A percentile compares a stretch with the other conserved stretches of the same genome.
These are phyloP conservation scores for Notiomystis cincta DNA, from an alignment of 2,113 vertebrate species.

Conservation along the genomic window DNA sequence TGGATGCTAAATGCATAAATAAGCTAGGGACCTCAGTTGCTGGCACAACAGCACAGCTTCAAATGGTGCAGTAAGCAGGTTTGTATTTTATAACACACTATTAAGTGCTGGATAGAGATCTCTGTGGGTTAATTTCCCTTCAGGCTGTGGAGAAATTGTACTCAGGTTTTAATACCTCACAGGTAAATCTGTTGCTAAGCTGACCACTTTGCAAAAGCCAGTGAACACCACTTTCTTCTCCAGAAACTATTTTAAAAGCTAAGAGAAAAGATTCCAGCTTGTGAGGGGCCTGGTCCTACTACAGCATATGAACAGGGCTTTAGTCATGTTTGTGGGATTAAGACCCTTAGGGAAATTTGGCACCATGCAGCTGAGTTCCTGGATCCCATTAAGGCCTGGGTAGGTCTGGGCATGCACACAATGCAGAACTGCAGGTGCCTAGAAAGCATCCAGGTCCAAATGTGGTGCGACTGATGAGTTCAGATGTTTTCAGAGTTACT, in stretches of 20 bases:
- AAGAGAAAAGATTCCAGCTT: neutral
- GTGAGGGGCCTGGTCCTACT: neutral
- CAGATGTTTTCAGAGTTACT: slow-evolving; percentile 44
- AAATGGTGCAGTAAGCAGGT: neutral
- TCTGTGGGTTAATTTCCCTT: neutral
- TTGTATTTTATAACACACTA: neutral
- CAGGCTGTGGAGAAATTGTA: neutral
- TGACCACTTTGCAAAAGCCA: neutral
- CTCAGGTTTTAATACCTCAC: neutral
- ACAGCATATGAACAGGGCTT: neutral
- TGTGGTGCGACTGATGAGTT: slow-evolving; percentile 7
- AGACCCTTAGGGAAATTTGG: slow-evolving; percentile 19
- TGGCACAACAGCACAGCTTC: neutral
- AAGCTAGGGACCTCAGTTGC: neutral
- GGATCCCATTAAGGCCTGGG: slow-evolving; percentile 46
- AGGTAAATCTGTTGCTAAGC: neutral
- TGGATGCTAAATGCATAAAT: neutral
- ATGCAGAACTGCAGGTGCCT: slow-evolving; percentile 48
- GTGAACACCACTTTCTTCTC: neutral
- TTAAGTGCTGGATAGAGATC: neutral
- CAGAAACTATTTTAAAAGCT: neutral
- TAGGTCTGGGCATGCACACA: slow-evolving; percentile 40
- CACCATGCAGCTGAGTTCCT: neutral
- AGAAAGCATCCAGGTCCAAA: slow-evolving; percentile 40
- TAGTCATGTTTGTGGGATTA: slow-evolving; percentile 36